Base-by-base conservation (phyloP, 2,888 invertebrate genomes). In the Pristionchus maxplancki region DNA sequence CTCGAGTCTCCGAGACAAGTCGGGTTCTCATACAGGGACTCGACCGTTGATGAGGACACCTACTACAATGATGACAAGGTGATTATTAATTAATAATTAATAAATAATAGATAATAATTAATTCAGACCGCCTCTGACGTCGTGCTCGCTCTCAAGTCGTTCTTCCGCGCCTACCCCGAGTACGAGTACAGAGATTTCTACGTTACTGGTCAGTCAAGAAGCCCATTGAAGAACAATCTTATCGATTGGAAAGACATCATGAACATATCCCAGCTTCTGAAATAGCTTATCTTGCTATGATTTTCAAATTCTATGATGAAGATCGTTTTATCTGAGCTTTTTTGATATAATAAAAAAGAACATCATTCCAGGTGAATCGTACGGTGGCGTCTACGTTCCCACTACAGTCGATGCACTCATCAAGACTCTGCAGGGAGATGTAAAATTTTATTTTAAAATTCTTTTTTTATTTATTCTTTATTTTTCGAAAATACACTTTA, bases 1-100 rank as follows among this genome's bases (percentile, higher is more conserved):
- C 90, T 96, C 89, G 96, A 96, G 92, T 94, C 95, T 1, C 96
- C 96, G 53, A 95, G 95, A 50, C 95, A 95, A 86, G 95, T 96
- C 64, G 96, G 96, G 17, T 96, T 94, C 91, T 96, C 96, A 0
- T 96, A 95, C 91, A 88, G 91, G 78, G 85, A 85, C 62, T 9
- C 20, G 11, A 85, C 58, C 0, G 92, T 91, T 37, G 92, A 94
- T 4, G 90, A 89, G 28, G 94, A 87, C 11, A 88, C 84, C n/a
- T 87, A 89, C 71, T 93, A 92, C 89, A 92, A 91, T 67, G 93
- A 93, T 62, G 89, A 91, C 50, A 91, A 91, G 89, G 91, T 90
- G 89, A 17, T 6, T 1, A 78, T 28, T 71, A 81, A 81, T 81
- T 15, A 48, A 5, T 48, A 48, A 24, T 48, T 11, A 48, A 44